These are phyloP conservation scores for Carlito syrichta DNA, from an alignment of 2,113 vertebrate species.

Conservation along the genomic window DNA sequence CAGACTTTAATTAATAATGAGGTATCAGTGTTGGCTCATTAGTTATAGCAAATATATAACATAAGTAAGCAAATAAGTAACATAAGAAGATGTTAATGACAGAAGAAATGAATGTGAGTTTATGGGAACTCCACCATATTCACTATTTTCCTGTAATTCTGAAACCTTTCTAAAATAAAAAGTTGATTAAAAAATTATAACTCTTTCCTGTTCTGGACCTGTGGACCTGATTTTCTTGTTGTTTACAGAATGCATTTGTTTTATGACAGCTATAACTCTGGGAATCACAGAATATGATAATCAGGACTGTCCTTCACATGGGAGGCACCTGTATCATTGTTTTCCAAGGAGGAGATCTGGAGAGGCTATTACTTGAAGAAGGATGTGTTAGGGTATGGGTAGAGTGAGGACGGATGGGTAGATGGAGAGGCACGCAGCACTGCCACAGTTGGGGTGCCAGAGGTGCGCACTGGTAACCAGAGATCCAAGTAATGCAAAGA, in stretches of 20 bases:
- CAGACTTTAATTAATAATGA: background rate
- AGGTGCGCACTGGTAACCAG: too few species aligned
- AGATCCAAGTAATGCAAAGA: too few species aligned
- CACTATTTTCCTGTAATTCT: background rate
- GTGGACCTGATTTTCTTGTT: background rate
- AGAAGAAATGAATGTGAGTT: background rate
- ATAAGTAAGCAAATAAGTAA: too few species aligned
- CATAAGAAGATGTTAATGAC: background rate
- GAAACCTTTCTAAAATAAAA: conserved; percentile 20
- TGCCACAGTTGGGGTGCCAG: too few species aligned
- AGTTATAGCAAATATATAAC: background rate
- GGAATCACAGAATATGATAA: background rate
- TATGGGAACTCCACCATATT: background rate
- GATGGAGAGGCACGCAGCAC: too few species aligned
- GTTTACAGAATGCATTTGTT: background rate
- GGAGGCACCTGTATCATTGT: background rate
- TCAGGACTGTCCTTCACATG: background rate
- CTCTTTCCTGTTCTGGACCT: background rate
- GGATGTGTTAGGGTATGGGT: too few species aligned
- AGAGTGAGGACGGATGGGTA: too few species aligned
- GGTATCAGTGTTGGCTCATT: background rate
- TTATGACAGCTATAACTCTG: background rate
- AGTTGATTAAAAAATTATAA: conserved; percentile 7
- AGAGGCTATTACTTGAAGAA: background rate
- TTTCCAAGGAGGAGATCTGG: background rate